A percentile compares a stretch with the other conserved stretches of the same genome.
These are phyloP conservation scores for Tineola bisselliella DNA, from an alignment of 2,888 invertebrate genomes.

Conservation along the genomic window DNA sequence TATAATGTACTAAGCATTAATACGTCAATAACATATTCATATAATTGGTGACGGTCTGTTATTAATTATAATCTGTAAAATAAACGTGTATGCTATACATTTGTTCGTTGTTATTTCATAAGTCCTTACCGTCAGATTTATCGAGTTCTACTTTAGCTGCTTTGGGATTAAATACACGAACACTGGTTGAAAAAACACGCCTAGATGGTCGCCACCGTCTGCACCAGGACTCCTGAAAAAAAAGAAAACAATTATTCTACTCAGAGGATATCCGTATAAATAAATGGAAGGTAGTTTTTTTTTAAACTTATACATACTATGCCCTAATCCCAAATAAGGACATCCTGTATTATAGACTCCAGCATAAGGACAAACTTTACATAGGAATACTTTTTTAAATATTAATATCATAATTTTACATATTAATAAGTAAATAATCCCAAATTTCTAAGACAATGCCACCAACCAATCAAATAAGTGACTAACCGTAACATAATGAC, in stretches of 20 bases:
- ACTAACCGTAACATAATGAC: no score
- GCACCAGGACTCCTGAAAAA: slow-evolving; percentile 72
- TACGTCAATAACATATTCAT: slow-evolving; percentile 11
- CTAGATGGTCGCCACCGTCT: slow-evolving; percentile 67
- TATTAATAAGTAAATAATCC: no score
- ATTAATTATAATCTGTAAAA: slow-evolving; percentile 3
- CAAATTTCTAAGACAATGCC: no score
- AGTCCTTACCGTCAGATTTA: slow-evolving; percentile 53
- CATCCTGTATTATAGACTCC: no score
- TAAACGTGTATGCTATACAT: not conserved
- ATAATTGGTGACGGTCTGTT: slow-evolving; percentile 50
- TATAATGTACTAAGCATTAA: slow-evolving; percentile 2
- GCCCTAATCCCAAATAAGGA: no score
- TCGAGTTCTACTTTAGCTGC: slow-evolving; percentile 49
- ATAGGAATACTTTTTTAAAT: no score
- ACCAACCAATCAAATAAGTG: no score
- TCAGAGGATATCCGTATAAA: no score
- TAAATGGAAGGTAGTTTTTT: no score
- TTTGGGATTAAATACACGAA: slow-evolving; percentile 52
- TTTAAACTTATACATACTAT: no score
- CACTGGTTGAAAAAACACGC: slow-evolving; percentile 52
- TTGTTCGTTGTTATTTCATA: not conserved
- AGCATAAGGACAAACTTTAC: no score
- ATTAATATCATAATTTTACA: no score
- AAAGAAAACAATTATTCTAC: not conserved